Evolutionary conservation across 2,113 vertebrate genomes (phyloP), one percentile per base, ranked within the genome.

Genomic region (Scomber scombrus): DNA sequence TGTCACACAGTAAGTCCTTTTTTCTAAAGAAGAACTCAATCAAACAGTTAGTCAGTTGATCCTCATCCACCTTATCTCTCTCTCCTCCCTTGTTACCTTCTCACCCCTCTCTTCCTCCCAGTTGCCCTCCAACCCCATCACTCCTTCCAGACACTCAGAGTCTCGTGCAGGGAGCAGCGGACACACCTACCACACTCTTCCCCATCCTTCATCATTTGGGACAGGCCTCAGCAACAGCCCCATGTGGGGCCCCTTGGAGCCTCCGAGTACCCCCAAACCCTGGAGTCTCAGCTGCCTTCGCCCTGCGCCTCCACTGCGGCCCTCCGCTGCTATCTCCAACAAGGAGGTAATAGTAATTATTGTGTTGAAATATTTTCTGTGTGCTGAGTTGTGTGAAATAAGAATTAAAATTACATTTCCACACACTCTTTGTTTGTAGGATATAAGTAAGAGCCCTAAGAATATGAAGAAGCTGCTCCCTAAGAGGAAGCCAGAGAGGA

Each of bases 401-500:
- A 3, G 43, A 46, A 75, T 29, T 16, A 19, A 2, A 55, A 5
- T 19, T 13, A n/a, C 21, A 51, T 21, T 51, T 23, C 23, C 10
- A 1, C 6, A 5, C 3, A 34, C 5, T 68, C 1, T 50, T 52
- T 34, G 21, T 67, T 75, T 64, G 50, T 95, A 95, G 98, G 98
- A 99, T 84, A 93, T 98, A 66, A 99, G 96, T 86, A 99, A 93
- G 94, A 99, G 98, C 85, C 98, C 98, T 12, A 99, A 99, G 94
- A 98, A 96, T 57, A 96, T 97, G 96, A 99, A 98, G 90, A 99
- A 99, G 83, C 94, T 99, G 80, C 95, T 99, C n/a, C 97, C 97
- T 0, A 99, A 98, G 76, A 96, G 98, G 66, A 99, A 99, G 57
- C 96, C 98, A 0, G 98, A 99, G 80, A 93, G 98, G 90, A 99